Evolutionary conservation across 2,888 invertebrate species (phyloP), one percentile per base, ranked within the genome.

Genomic region (Amiota communis): DNA sequence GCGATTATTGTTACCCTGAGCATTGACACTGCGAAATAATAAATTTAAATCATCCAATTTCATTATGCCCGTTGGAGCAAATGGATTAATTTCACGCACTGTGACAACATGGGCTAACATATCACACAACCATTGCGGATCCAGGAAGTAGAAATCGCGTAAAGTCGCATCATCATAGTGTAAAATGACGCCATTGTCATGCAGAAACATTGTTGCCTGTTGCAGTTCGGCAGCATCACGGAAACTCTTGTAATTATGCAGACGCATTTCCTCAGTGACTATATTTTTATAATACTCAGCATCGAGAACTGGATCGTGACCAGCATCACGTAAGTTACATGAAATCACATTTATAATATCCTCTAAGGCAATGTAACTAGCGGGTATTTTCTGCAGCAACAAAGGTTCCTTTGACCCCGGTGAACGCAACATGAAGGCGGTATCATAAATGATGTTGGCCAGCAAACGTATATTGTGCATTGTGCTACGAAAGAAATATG

Each of bases 101-200:
- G 98, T 98, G 51, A 99, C 97, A 1, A 99, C 98, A 88, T 97
- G 97, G 0, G 99, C 98, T 56, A 99, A 89, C 92, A 98, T 96
- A 89, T 99, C 99, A 90, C 98, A 99, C 59, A 99, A 92, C 99
- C 99, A 99, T 89, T 99, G 99, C 0, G 99, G 98, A 89, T 98
- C 96, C 63, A 99, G 91, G 90, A 99, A 99, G 90, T 98, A 98
- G 69, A 98, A 92, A 90, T 99, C 98, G 86, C 97, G 95, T 2
- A 98, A 91, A 0, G 97, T 96, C 0, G 97, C 97, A 88, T 98
- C 98, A 83, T 98, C 97, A 84, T 97, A 98, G 89, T 98, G 97
- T 1, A 98, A 91, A 10, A 99, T 91, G 1, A 99, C 97, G 51
- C 97, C 99, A 89, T 99, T 99, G 86, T 99, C 99, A 87, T 99